Base-by-base conservation (phyloP, 2,888 invertebrate species). In the Portevinia maculata region DNA sequence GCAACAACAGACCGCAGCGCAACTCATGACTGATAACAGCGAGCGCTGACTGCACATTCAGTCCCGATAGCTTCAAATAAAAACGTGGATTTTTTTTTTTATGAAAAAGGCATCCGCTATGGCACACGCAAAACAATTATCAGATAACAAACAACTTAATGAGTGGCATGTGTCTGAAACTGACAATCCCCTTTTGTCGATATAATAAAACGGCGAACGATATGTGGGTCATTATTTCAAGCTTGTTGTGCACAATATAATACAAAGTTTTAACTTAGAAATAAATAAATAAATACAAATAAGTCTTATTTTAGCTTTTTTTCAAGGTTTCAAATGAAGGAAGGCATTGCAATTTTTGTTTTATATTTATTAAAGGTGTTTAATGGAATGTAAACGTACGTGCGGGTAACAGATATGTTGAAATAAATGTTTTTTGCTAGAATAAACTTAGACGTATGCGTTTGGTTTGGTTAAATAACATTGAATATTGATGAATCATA, bases 71-170 rank as follows among this genome's bases (percentile, higher is more conserved):
- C 59, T 46, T 30, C 28, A 60, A 53, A 73, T n/a, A 62, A 67
- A 8, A 62, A 64, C 32, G 59, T 76, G 76, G 76, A 75, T 59
- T 64, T 41, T 75, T 64, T 81, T 67, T 62, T 30, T 52, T 46
- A 13, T n/a, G 37, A 21, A 39, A 52, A 59, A 59, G 76, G 70
- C 70, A 76, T 81, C 57, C 74, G 74, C 74, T 67, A 60, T 34
- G 81, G 76, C 81, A 81, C 81, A 81, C 81, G 81, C 76, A 52
- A 76, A 75, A 19, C 37, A 76, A 76, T 75, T 65, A n/a, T 59
- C 70, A 65, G 70, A 15, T 15, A 81, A 44, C 19, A 21, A 17
- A 39, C 34, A 53, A 53, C 30, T 17, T 60, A 5, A 13, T 55
- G 50, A 44, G 39, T 57, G 69, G 57, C 62, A 62, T 73, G 71